Conservation (phyloP, 1,140 invertebrate genomes). For the Drosophila kepulauana region DNA sequence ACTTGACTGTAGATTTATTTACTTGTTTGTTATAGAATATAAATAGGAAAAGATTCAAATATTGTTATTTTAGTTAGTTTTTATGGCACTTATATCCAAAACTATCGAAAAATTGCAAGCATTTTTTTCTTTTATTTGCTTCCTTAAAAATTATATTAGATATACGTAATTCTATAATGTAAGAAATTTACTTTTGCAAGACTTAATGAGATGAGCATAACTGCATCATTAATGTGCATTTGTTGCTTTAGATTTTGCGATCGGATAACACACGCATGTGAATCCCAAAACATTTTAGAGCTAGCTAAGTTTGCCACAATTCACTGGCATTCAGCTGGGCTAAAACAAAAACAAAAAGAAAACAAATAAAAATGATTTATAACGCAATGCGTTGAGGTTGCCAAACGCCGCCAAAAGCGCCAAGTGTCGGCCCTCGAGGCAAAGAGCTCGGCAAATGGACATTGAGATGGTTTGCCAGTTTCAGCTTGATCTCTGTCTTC, state of each 20-base stretch:
- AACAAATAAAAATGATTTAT: constrained; percentile 84
- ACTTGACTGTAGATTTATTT: no score
- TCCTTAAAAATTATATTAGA: no score
- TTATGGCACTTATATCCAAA: no score
- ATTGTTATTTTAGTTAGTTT: no score
- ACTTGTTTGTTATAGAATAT: no score
- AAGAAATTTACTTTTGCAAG: constrained; percentile 26
- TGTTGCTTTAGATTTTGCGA: constrained; percentile 70
- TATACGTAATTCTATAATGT: constrained; percentile 6
- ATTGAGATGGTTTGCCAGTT: constrained; percentile 62
- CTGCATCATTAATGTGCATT: constrained; percentile 79
- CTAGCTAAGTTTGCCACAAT: constrained; percentile 5
- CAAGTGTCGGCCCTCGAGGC: constrained; percentile 67
- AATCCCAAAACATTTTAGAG: constrained; percentile 64
- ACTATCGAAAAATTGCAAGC: no score
- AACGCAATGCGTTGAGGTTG: constrained; percentile 79
- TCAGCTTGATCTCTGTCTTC: constrained; percentile 12
- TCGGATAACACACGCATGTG: constrained; percentile 72
- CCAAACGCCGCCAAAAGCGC: constrained; percentile 78
- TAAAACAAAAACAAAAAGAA: constrained; percentile 72
- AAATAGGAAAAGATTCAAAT: no score
- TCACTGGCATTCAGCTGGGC: constrained; percentile 40
- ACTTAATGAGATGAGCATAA: constrained; percentile 54
- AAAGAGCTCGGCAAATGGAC: constrained; percentile 62
- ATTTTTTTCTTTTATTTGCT: no score